Conservation (phyloP, 2,113 vertebrate species). For the Hyla sarda region DNA sequence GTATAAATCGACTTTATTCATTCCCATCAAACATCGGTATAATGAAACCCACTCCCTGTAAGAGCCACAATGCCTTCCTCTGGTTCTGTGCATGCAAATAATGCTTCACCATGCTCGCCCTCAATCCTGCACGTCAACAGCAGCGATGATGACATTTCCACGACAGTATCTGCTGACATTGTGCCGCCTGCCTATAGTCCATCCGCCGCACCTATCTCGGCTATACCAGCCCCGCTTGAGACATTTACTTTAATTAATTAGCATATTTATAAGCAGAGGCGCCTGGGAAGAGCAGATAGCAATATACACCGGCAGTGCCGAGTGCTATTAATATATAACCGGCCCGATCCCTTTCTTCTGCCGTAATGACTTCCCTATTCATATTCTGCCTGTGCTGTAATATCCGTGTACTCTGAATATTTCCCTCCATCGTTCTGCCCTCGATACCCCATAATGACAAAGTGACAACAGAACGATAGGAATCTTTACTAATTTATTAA, state of each 20-base stretch:
- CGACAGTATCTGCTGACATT: constrained; percentile 41
- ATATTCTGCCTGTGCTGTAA: constrained; percentile 44
- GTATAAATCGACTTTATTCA: constrained; percentile 22
- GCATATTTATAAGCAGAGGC: constrained; percentile 55
- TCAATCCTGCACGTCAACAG: constrained; percentile 5
- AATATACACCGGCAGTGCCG: constrained; percentile 25
- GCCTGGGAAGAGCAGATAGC: constrained; percentile 51
- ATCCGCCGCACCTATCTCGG: constrained; percentile 18
- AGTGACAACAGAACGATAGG: no score
- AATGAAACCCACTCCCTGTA: constrained; percentile 40
- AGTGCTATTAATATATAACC: constrained; percentile 52
- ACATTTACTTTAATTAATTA: constrained; percentile 57
- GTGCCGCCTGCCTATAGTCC: constrained; percentile 6
- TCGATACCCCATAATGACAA: no score
- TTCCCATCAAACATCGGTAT: neutral
- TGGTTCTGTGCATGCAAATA: constrained; percentile 45
- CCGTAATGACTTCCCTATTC: constrained; percentile 54
- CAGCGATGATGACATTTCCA: constrained; percentile 41
- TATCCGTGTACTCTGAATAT: neutral
- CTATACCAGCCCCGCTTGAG: constrained; percentile 32
- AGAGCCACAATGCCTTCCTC: neutral
- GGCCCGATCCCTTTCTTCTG: constrained; percentile 25
- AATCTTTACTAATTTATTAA: no score
- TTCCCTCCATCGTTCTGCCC: no score
- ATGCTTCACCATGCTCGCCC: neutral